Evolutionary conservation across 2,888 invertebrate genomes (phyloP), one percentile per base, ranked within the genome.

Genomic region (Trichopoda pennipes): DNA sequence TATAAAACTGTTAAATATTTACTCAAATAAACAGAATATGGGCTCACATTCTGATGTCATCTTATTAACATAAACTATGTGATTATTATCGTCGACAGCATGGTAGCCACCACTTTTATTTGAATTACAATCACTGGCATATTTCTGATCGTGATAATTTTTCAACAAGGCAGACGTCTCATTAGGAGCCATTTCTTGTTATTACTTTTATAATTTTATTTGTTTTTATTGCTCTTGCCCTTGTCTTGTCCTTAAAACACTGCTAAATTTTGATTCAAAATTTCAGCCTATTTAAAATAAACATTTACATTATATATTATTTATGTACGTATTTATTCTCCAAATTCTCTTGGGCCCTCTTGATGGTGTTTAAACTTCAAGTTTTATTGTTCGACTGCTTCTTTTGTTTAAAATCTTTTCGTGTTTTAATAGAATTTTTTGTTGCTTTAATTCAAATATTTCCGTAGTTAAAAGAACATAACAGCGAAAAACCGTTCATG

Each of bases 21-120:
- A 89, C 90, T 88, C 87, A 84, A 87, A 87, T 81, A 86, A 77
- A 51, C 49, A 85, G 80, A 86, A 86, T 85, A 87, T 77, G 58
- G 86, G 86, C 68, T 85, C 87, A 85, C 88, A 89, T 74, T 86
- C 88, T 73, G 85, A 85, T 51, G 84, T 70, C 84, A 86, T 85
- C 85, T 86, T 87, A 81, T 86, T 85, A 60, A 88, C 80, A 66
- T 86, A 85, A 66, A 89, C 86, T 69, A 87, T 85, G 79, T 87
- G 86, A 68, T 72, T 72, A 19, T 80, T 66, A 84, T 84, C 53
- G n/a, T 69, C 61, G 14, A 60, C 14, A 8, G 72, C 60, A 55
- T 74, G 70, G 68, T 75, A 70, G 38, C 66, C 84, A 81, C 32
- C 72, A 12, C 0, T 17, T 8, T 69, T 69, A 17, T 61, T 75